These are phyloP conservation scores for Ommatoiulus sabulosus DNA, from an alignment of 2,888 invertebrate genomes.

Conservation along the genomic window DNA sequence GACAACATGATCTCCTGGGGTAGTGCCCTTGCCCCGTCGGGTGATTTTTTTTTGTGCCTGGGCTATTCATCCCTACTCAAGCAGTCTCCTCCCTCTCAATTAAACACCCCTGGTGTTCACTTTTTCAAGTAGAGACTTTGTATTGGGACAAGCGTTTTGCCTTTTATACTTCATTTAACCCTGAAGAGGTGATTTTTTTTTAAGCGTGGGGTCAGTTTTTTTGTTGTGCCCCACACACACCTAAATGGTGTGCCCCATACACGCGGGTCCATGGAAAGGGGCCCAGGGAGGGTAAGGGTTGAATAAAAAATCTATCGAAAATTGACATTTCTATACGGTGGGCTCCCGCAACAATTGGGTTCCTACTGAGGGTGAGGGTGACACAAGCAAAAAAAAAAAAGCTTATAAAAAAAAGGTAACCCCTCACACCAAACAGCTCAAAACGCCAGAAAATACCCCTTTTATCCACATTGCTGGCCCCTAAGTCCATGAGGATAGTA, in stretches of 20 bases:
- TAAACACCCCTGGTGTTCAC: constrained; percentile 32
- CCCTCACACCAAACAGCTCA: constrained; percentile 45
- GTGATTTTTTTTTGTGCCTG: constrained; percentile 14
- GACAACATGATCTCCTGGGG: constrained; percentile 4
- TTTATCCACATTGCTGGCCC: neutral
- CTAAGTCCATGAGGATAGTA: neutral
- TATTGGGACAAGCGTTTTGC: constrained; percentile 43
- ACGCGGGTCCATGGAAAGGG: neutral
- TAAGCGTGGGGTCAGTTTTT: constrained; percentile 23
- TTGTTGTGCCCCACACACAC: constrained; percentile 25
- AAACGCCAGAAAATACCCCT: constrained; percentile 41
- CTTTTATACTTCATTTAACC: constrained; percentile 45
- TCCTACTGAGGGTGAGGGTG: constrained; percentile 31
- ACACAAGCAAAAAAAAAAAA: constrained; percentile 23
- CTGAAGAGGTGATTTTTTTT: constrained; percentile 47
- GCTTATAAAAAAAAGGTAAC: neutral
- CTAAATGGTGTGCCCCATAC: constrained; percentile 14
- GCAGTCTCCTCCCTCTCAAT: constrained; percentile 42
- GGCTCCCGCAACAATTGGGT: constrained; percentile 18
- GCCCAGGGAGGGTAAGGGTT: constrained; percentile 17
- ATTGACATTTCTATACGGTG: constrained; percentile 1
- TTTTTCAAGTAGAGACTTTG: constrained; percentile 10
- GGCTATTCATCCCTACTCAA: constrained; percentile 33
- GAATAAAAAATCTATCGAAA: constrained; percentile 5
- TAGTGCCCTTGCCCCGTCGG: constrained; percentile 4